phyloP scores from a whole-genome alignment of 2,888 invertebrate species.

The Tinea pellionella region DNA sequence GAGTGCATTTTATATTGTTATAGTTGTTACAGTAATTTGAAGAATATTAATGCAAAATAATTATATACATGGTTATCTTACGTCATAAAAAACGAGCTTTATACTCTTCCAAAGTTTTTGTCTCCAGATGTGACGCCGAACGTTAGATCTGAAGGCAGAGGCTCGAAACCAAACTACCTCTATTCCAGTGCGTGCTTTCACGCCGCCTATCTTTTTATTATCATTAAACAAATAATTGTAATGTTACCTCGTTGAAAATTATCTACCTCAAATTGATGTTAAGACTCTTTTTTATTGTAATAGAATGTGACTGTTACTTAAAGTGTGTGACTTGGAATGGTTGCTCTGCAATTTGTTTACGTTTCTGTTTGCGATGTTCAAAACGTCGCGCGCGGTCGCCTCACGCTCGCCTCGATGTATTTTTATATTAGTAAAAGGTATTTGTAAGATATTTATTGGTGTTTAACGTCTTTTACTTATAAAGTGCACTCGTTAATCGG shows the following conservation, averaged over 20 bases:
- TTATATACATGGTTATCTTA: not conserved
- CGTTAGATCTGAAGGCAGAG: not conserved
- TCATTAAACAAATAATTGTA: constrained; percentile 35
- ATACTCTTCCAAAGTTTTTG: constrained; percentile 1
- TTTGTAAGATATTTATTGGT: constrained; percentile 9
- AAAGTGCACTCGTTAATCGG: not conserved
- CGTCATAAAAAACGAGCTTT: not conserved
- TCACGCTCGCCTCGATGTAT: not conserved
- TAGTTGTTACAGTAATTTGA: not conserved
- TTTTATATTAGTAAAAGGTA: not conserved
- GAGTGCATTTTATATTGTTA: not conserved
- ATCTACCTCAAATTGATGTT: constrained; percentile 69
- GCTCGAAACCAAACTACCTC: constrained; percentile 54
- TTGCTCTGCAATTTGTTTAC: constrained; percentile 41
- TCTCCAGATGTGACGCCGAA: not conserved
- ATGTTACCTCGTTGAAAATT: constrained; percentile 42
- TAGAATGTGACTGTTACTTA: constrained; percentile 67
- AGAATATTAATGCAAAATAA: not conserved
- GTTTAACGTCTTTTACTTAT: constrained; percentile 1
- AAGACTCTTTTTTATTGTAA: constrained; percentile 53
- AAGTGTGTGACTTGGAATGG: constrained; percentile 58
- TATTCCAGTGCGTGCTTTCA: constrained; percentile 21
- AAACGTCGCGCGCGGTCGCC: constrained; percentile 31
- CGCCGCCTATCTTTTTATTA: constrained; percentile 9
- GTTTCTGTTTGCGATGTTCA: constrained; percentile 27